Evolutionary conservation across 2,888 invertebrate species (phyloP).

Genomic region (Deilephila porcellus): DNA sequence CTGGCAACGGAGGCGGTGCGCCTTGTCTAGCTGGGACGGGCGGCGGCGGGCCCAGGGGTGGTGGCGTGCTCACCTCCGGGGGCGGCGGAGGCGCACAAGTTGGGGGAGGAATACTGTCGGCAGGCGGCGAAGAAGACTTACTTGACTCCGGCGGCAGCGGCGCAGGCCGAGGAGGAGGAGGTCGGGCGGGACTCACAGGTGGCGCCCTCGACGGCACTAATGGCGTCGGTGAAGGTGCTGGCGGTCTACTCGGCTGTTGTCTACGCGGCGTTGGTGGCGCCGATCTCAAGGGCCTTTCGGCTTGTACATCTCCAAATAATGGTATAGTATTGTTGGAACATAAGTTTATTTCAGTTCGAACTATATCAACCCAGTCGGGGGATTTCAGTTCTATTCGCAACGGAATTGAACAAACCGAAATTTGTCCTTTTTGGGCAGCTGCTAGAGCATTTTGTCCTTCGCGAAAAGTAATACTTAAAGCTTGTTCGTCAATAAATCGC

Average conservation of each 20-base stretch:
- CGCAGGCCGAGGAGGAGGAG: constrained; percentile 86
- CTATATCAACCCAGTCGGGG: constrained; percentile 92
- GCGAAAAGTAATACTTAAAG: constrained; percentile 96
- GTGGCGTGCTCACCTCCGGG: constrained; percentile 65
- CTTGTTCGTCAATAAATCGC: constrained; percentile 92
- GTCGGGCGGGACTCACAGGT: constrained; percentile 78
- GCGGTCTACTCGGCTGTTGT: constrained; percentile 85
- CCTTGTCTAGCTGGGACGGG: constrained; percentile 85
- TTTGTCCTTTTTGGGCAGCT: constrained; percentile 85
- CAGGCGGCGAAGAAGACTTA: constrained; percentile 77
- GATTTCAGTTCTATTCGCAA: constrained; percentile 91
- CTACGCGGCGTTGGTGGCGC: constrained; percentile 80
- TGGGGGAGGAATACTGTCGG: constrained; percentile 86
- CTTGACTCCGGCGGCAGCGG: constrained; percentile 81
- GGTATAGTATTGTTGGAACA: constrained; percentile 94
- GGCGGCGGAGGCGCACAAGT: constrained; percentile 86
- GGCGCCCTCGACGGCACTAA: constrained; percentile 76
- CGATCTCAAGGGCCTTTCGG: constrained; percentile 71
- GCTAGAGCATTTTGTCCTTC: constrained; percentile 95
- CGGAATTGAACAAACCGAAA: constrained; percentile 87
- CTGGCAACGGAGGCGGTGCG: constrained; percentile 88
- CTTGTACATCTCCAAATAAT: constrained; percentile 82
- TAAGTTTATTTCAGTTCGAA: constrained; percentile 92
- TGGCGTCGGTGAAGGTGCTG: constrained; percentile 85
- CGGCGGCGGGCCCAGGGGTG: constrained; percentile 69